phyloP scores from a whole-genome alignment of 2,113 vertebrate species.

The Xenopus borealis region DNA sequence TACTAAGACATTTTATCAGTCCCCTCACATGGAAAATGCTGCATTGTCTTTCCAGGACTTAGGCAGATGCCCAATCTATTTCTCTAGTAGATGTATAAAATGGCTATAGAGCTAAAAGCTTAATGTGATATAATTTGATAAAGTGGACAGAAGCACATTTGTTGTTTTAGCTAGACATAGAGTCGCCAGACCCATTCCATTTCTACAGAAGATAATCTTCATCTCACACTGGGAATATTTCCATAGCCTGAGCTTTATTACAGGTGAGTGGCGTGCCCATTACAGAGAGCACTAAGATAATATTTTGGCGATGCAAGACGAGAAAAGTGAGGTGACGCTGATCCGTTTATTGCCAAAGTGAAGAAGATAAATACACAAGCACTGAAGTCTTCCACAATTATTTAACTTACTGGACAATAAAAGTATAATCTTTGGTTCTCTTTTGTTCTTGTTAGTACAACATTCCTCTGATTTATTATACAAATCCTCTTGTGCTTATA shows the following conservation, averaged over 20 bases:
- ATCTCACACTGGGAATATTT: neutral
- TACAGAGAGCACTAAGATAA: neutral
- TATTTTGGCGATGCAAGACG: neutral
- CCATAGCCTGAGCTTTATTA: neutral
- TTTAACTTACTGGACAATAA: slow-evolving; percentile 1
- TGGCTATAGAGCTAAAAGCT: slow-evolving; percentile 17
- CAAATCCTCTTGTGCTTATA: neutral
- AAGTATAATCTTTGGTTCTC: neutral
- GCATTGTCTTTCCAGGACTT: too few relatives aligned
- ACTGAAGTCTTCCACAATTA: neutral
- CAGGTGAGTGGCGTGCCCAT: neutral
- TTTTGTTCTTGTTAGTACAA: slow-evolving; percentile 1
- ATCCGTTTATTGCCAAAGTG: neutral
- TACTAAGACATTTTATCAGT: too few relatives aligned
- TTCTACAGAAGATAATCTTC: slow-evolving; percentile 12
- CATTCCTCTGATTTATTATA: neutral
- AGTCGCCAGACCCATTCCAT: slow-evolving; percentile 16
- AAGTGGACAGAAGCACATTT: slow-evolving; percentile 9
- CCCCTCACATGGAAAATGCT: too few relatives aligned
- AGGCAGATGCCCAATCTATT: neutral
- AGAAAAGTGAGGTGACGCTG: neutral
- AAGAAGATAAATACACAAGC: neutral
- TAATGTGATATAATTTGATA: slow-evolving; percentile 24
- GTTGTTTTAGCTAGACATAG: slow-evolving; percentile 15
- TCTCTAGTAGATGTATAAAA: slow-evolving; percentile 5